Evolutionary conservation across 1,140 invertebrate species (phyloP), one percentile per base, ranked within the genome.

Genomic region (Dryas iulia): DNA sequence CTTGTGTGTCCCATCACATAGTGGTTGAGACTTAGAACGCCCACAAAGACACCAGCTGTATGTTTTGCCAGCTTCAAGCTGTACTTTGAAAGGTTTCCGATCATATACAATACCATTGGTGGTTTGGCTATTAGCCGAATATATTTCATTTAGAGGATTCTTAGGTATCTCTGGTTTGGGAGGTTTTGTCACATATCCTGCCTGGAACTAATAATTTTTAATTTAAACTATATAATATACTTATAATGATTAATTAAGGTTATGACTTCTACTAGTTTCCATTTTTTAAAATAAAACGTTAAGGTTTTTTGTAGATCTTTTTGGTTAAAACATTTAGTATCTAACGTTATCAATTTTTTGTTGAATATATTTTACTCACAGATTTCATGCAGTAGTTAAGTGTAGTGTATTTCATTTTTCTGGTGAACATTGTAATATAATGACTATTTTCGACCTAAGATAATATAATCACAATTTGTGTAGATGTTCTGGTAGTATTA

Each of bases 41-140:
- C 99, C 98, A 93, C 99, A 99, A 2, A 96, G 87, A 90, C 98
- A 99, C 98, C 98, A 99, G 12, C 92, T 86, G 87, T 99, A 99
- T n/a, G 88, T 95, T 92, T 98, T 98, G 71, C 95, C 95, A 71
- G 93, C 93, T 80, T 96, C 93, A 35, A 97, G 92, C 5, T 78
- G 88, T 24, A 97, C 91, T 90, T 95, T 97, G 71, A 98, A 98
- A 1, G 98, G 98, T 80, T 97, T 97, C 80, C 96, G 97, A 77
- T 98, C 97, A 83, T 97, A 97, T 31, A 97, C 93, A 11, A 92
- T 83, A 8, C 97, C 97, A 86, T 95, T 95, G 12, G 92, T 93
- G 26, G 82, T 67, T 89, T 97, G 96, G 5, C 83, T 12, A 71
- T 84, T 83, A 0, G 95, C 94, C 0, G 93, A 93, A 79, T 94